Evolutionary conservation across 2,113 vertebrate genomes (phyloP), one percentile per base, ranked within the genome.

Genomic region (Electrona antarctica): DNA sequence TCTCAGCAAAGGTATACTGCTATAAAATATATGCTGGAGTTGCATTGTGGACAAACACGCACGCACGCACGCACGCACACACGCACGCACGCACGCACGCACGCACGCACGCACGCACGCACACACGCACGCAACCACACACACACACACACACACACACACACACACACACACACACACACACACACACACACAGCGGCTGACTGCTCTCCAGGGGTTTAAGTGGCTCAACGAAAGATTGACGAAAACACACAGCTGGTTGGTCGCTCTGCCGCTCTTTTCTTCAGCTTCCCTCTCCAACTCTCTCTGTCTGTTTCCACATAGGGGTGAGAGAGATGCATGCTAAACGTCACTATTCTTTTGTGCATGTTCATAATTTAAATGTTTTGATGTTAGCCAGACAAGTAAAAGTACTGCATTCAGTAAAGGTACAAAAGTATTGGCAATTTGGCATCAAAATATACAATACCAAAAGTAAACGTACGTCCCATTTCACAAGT

Each of bases 181-280:
- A 3, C 7, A 2, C 11, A 28, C 7, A 67, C 69, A 52, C 28
- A 64, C 66, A 62, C 73, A 78, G 66, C 57, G 59, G 54, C 72
- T 51, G 57, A 64, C 56, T 67, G 55, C 70, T 77, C 80, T 80
- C 74, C 10, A n/a, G 79, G 33, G 79, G 67, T 70, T 83, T 77
- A 61, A 79, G 79, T 60, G 71, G 68, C 63, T 78, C 58, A 60
- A 59, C 8, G 50, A 13, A 60, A 65, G 65, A 76, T 69, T 85
- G 85, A 90, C 77, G 57, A 11, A 83, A 81, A 71, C 67, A 67
- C 81, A 86, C 88, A 90, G 87, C 85, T 90, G 88, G 71, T 66
- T 64, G 74, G 45, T 33, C 28, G 29, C 57, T 59, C 9, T 29
- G 21, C 3, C 9, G 9, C 21, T 29, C 15, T 4, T 4, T 63